These are phyloP conservation scores for Sebastolobus altivelis DNA, from an alignment of 2,797 vertebrate species.

Conservation along the genomic window DNA sequence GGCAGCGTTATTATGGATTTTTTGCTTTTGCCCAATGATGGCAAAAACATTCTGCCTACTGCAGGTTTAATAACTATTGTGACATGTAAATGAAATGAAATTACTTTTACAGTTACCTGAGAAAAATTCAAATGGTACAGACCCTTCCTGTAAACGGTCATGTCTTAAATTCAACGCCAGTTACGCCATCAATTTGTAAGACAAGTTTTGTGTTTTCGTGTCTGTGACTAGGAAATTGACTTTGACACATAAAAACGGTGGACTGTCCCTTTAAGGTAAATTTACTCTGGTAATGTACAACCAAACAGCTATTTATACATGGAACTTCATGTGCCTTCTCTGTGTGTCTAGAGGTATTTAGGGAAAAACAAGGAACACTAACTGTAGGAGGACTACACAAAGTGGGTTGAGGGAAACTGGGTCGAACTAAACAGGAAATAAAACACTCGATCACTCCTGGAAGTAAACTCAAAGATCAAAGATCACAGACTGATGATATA, in stretches of 20 bases:
- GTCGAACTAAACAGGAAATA: conserved; percentile 31
- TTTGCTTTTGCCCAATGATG: too few relatives aligned
- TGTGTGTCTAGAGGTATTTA: conserved; percentile 29
- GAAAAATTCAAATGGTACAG: neutral
- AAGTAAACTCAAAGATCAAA: neutral
- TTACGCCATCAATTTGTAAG: neutral
- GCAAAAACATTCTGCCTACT: too few relatives aligned
- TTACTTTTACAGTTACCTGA: neutral
- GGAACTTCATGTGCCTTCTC: conserved; percentile 16
- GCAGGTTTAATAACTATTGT: neutral
- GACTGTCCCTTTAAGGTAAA: conserved; percentile 17
- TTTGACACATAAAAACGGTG: conserved; percentile 12
- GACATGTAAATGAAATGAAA: neutral
- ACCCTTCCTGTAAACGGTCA: neutral
- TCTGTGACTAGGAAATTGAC: neutral
- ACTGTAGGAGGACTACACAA: conserved; percentile 27
- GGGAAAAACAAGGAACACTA: conserved; percentile 21
- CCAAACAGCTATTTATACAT: conserved; percentile 38
- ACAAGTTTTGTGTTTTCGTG: neutral
- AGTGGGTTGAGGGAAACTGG: conserved; percentile 45
- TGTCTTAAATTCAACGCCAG: neutral
- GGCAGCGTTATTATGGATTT: too few relatives aligned
- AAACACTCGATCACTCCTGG: conserved; percentile 13
- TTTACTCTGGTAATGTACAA: conserved; percentile 7
- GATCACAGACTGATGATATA: conserved; percentile 1